Evolutionary conservation across 2,113 vertebrate genomes (phyloP).

Genomic region (Cheirogaleus medius): DNA sequence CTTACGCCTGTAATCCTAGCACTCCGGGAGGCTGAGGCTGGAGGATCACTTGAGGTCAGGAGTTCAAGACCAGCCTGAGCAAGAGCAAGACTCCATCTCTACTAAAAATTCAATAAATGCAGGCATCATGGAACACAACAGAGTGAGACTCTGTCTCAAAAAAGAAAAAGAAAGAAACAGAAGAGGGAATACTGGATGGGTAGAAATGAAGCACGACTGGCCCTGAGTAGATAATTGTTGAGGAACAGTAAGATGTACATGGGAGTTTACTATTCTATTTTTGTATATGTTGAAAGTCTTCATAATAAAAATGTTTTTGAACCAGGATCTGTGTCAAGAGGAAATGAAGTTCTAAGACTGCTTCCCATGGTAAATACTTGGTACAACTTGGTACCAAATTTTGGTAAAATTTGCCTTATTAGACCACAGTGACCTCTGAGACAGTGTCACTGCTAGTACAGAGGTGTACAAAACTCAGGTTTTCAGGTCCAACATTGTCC

Average conservation of each 20-base stretch:
- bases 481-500: not conserved
- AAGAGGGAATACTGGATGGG: not conserved
- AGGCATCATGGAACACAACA: too few species aligned
- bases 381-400: not conserved
- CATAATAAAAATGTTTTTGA: not conserved
- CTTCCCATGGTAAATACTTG: not conserved
- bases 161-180: not conserved
- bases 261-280: not conserved
- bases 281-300: not conserved
- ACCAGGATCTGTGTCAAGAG: not conserved
- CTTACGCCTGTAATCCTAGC: too few species aligned
- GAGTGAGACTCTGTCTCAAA: too few species aligned
- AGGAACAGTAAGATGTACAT: not conserved
- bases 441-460: not conserved
- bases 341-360: not conserved
- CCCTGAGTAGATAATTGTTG: not conserved
- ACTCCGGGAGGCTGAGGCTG: too few species aligned
- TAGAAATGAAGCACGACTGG: not conserved
- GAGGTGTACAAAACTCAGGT: not conserved
- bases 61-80: too few species aligned
- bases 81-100: too few species aligned
- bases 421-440: not conserved
- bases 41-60: too few species aligned
- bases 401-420: not conserved
- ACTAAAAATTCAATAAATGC: too few species aligned